Conservation (phyloP, 2,113 vertebrate species). For the Petaurus breviceps region DNA sequence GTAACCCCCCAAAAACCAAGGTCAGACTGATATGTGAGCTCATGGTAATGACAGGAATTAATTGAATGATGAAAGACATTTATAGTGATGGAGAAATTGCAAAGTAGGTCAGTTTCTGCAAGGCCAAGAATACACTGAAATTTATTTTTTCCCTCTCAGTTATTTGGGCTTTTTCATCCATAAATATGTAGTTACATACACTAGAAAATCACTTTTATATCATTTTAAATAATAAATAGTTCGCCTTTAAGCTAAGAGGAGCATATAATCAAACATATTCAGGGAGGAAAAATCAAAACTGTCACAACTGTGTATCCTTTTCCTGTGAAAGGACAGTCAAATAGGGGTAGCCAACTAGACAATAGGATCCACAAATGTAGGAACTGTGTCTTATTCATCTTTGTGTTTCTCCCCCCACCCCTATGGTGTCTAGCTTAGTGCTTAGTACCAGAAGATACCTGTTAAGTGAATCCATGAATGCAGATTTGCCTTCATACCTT, state of each 20-base stretch:
- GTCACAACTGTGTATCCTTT: background rate
- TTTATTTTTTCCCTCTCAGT: background rate
- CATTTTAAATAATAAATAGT: background rate
- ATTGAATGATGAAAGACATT: background rate
- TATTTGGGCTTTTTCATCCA: background rate
- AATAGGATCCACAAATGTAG: background rate
- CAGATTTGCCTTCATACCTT: background rate
- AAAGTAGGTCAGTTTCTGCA: slow-evolving; percentile 12
- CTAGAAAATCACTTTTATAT: background rate
- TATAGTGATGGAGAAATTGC: background rate
- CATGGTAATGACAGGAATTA: slow-evolving; percentile 3
- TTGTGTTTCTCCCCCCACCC: background rate
- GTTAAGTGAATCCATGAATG: background rate
- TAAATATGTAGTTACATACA: background rate
- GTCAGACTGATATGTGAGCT: background rate
- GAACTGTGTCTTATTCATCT: background rate
- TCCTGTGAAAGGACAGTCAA: background rate
- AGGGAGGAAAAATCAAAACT: background rate
- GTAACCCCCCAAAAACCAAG: background rate
- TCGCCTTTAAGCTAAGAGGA: background rate
- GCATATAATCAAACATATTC: background rate
- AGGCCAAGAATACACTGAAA: background rate
- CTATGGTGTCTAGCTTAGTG: background rate
- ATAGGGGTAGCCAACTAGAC: background rate
- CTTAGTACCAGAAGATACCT: background rate